Evolutionary conservation across 2,888 invertebrate genomes (phyloP), one percentile per base, ranked within the genome.

Genomic region (Oscheius onirici): DNA sequence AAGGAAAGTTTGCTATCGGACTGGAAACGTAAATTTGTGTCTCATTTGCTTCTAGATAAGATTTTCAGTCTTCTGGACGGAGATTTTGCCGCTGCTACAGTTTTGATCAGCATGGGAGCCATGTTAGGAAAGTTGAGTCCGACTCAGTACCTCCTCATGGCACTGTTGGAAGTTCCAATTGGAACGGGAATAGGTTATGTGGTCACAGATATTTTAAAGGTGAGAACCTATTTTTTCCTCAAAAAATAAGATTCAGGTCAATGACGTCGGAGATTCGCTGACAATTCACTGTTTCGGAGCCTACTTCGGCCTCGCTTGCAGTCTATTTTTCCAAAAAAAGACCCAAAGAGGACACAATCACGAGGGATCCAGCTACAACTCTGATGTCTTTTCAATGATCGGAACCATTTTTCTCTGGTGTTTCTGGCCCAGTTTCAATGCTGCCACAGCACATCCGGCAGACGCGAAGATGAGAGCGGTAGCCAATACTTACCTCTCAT

Each of bases 361-460:
- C 71, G 93, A 93, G 86, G 92, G 91, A 24, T 91, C 94, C 5
- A 92, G 91, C 70, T 95, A 95, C 87, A 91, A 91, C 34, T 94
- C 95, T 0, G 95, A 97, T 88, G 90, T 95, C 72, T 95, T 95
- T 87, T 93, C 96, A 17, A 95, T 96, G 95, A 92, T 97, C 82
- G 94, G 95, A 68, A 94, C 95, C 0, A 89, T 95, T 67, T 95
- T 97, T 89, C 90, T 97, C 55, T 97, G 95, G 95, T 90, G 95
- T 70, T 96, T 93, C 89, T 97, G 96, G 96, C 97, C 97, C 0
- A 94, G 94, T 74, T 97, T 97, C 90, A 97, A 97, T 90, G 94
- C 92, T 0, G 88, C 88, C 3, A 90, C 93, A 26, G 75, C 83
- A n/a, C 63, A 67, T 26, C 74, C 81, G 26, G 72, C 68, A 8